Evolutionary conservation across 1,140 invertebrate genomes (phyloP).

Genomic region (Hyposmocoma kahamanoa): DNA sequence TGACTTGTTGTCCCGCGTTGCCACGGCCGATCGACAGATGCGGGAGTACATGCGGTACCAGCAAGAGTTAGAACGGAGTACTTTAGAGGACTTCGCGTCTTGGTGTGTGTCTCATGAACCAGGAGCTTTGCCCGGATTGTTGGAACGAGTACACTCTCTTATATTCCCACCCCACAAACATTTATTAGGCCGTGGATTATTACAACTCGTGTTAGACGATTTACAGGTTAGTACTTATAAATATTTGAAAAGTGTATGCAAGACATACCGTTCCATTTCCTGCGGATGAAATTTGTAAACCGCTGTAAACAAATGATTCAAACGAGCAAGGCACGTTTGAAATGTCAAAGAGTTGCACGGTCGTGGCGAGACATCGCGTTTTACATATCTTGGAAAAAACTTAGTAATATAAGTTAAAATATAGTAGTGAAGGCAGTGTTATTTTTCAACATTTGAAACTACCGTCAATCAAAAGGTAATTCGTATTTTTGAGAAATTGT

Average conservation of each 20-base stretch:
- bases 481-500: too few relatives aligned
- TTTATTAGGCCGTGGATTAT: constrained; percentile 57
- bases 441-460: too few relatives aligned
- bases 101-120: constrained; percentile 78
- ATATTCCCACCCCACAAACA: constrained; percentile 64
- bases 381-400: too few relatives aligned
- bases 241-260: too few relatives aligned
- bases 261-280: too few relatives aligned
- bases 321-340: too few relatives aligned
- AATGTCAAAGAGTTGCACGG: too few relatives aligned
- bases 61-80: constrained; percentile 75
- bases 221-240: constrained; percentile 63
- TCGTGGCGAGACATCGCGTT: too few relatives aligned
- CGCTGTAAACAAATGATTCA: too few relatives aligned
- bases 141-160: constrained; percentile 79
- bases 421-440: neutral
- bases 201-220: constrained; percentile 63
- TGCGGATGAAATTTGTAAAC: too few relatives aligned
- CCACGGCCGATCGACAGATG: constrained; percentile 74
- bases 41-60: constrained; percentile 69
- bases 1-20: constrained; percentile 75
- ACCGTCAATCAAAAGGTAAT: too few relatives aligned
- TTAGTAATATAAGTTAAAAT: too few relatives aligned
- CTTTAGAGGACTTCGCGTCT: constrained; percentile 80
- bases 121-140: constrained; percentile 76